Evolutionary conservation across 2,888 invertebrate species (phyloP).

Genomic region (Ptilodon capucinus): DNA sequence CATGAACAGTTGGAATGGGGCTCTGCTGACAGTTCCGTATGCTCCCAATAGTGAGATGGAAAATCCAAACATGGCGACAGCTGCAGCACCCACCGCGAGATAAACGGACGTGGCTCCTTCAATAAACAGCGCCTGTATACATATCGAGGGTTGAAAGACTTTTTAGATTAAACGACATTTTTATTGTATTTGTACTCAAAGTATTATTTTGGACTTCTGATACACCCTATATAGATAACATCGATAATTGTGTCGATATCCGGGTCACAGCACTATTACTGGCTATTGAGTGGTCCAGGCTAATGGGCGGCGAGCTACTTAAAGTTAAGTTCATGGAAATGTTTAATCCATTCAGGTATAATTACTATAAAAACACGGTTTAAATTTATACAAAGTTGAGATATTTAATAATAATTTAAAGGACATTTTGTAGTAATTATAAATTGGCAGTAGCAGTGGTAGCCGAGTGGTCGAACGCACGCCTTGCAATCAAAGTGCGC

Average conservation of each 20-base stretch:
- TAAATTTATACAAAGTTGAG: no score
- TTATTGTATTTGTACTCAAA: not conserved
- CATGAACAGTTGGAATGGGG: conserved; percentile 66
- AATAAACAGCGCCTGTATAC: conserved; percentile 51
- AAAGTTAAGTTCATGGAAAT: no score
- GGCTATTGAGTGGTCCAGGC: not conserved
- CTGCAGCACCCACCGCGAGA: conserved; percentile 44
- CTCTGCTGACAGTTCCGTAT: conserved; percentile 57
- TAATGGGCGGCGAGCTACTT: not conserved
- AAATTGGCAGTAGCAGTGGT: no score
- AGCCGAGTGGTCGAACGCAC: no score
- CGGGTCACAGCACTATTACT: not conserved
- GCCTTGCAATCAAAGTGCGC: no score
- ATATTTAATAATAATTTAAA: no score
- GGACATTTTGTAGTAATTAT: no score
- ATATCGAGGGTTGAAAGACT: no score
- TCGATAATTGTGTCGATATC: not conserved
- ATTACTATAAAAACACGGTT: no score
- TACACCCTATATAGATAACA: not conserved
- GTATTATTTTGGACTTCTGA: no score
- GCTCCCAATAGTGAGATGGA: conserved; percentile 65
- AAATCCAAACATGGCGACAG: conserved; percentile 48
- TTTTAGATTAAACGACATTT: not conserved
- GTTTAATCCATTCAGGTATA: no score
- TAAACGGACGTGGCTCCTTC: conserved; percentile 45